Evolutionary conservation across 1,140 invertebrate genomes (phyloP), one percentile per base, ranked within the genome.

Genomic region (Elysia chlorotica): DNA sequence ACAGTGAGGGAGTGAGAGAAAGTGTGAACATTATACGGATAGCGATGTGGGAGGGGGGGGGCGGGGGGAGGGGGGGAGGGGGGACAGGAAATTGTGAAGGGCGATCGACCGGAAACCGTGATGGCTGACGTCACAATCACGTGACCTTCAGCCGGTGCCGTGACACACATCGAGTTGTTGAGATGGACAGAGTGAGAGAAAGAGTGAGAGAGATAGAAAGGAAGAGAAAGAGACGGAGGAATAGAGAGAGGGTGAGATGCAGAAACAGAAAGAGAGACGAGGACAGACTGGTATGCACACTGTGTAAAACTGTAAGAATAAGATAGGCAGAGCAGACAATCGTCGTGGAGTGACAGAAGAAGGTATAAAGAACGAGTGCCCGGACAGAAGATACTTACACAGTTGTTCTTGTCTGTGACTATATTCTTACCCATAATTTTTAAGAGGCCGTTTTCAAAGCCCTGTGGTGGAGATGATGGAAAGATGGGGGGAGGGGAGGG

Each of bases 391-490:
- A 69, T 81, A 87, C 85, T 87, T 80, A 87, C 85, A 80, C 78
- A 81, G 73, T 84, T 85, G 79, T 82, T 82, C 81, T 86, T 86
- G 79, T 80, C 80, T 62, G 76, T 75, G 41, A 80, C 73, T 35
- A 71, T 63, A 35, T 71, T 71, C 80, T 87, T 87, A 75, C 83
- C 85, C 83, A 85, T 86, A 74, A 86, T 81, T 82, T 87, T 87
- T 83, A 87, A 83, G 36, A 86, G 80, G 62, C 85, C 85, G 76
- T 81, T 85, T 81, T 87, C 84, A 81, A 86, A 99, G 75, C 97
- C 98, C 95, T 98, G 90, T 36, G 90, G 90, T 86, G 35, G 48
- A 57, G 28, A 19, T 19, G n/a, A 65, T 10, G 37, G 86, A 82
- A 83, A 88, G 41, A 38, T 57, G 63, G 30, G 25, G 28, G 33